These are phyloP conservation scores for Ovis aries DNA, from an alignment of 2,113 vertebrate species.

Conservation along the genomic window ARS-UI_Ramb_v3.0 NC_056072.1:6819001-6819500, in stretches of 20 bases:
- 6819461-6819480: neutral
- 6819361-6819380: neutral
- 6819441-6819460: neutral
- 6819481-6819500: neutral
- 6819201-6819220: neutral
- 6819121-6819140: neutral
- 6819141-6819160: neutral
- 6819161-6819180: too few species aligned
- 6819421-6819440: neutral
- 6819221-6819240: neutral
- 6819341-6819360: neutral
- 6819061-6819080: neutral
- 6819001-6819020: neutral
- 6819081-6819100: neutral
- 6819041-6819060: neutral
- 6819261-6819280: neutral
- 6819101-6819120: too few species aligned
- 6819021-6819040: neutral
- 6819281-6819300: neutral
- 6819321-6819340: neutral
- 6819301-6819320: neutral
- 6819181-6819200: neutral
- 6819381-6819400: neutral
- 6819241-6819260: neutral
- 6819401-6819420: neutral